Base-by-base conservation (phyloP, 2,113 vertebrate genomes). In the Lichenostomus cassidix region DNA sequence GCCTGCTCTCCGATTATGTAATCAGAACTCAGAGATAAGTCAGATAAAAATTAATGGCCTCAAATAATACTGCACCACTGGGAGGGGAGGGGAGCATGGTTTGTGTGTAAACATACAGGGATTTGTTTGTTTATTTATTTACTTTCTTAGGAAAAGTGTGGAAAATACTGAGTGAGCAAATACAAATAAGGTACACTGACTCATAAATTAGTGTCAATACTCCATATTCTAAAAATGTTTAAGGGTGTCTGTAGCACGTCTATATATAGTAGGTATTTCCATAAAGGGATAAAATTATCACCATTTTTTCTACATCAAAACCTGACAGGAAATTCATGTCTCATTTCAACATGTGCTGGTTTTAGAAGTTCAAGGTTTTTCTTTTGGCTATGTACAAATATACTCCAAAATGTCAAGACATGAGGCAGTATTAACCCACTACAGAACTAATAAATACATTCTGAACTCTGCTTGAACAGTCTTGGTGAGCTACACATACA, bases 21-120 rank as follows among this genome's bases (percentile, higher is more conserved):
- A 65, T 27, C 29, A 70, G 28, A 77, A 47, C 28, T 50, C 31
- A 62, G 20, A 56, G 8, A 44, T 37, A 53, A 59, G 47, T 35
- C 31, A 42, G 41, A 42, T 42, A 42, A 55, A 83, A 76, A 68
- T 31, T 12, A 37, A 60, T 39, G 11, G 18, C 18, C 39, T 59
- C 23, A 68, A 58, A 21, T 35, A 70, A 73, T 12, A 58, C 2
- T 68, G 20, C 53, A 39, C 35, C 19, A 28, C 35, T n/a, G 12
- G 27, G n/a, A n/a, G n/a, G n/a, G 7, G 4, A 15, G 0, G 8
- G 6, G 5, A 7, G 4, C 5, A 11, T 0, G 3, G 7, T 21
- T 33, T 10, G 12, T 33, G 1, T 29, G 4, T 15, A 87, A 81
- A 82, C 19, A 28, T 33, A 15, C 2, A 71, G 11, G 21, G 9